Conservation (phyloP, 2,113 vertebrate genomes). For the Gadus chalcogrammus region DNA sequence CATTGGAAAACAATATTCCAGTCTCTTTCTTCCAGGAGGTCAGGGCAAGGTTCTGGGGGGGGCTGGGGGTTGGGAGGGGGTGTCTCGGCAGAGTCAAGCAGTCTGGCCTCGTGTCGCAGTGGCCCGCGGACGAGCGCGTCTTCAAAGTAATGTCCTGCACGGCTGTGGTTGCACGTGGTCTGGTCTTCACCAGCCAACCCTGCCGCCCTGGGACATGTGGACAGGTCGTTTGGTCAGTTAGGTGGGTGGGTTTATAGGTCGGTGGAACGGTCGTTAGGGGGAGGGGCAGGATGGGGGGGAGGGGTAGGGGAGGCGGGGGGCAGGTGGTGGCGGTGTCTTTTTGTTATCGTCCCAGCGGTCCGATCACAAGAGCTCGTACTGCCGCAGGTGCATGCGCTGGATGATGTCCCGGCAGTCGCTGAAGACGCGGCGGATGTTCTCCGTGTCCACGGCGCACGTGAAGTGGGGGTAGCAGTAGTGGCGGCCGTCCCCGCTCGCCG, state of each 20-base stretch:
- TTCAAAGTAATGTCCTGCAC: too few species aligned
- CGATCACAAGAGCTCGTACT: slow-evolving; percentile 96
- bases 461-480: slow-evolving; percentile 99
- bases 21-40: slow-evolving; percentile 48
- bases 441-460: slow-evolving; percentile 97
- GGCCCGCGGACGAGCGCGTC: too few species aligned
- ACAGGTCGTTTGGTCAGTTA: too few species aligned
- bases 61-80: too few species aligned
- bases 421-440: slow-evolving; percentile 99
- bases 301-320: slow-evolving; percentile 21
- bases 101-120: too few species aligned
- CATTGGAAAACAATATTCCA: slow-evolving; percentile 40
- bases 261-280: too few species aligned
- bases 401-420: slow-evolving; percentile 99
- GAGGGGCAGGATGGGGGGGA: slow-evolving; percentile 2
- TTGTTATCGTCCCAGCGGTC: slow-evolving; percentile 60
- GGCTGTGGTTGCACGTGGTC: too few species aligned
- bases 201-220: too few species aligned
- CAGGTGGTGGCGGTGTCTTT: slow-evolving; percentile 10
- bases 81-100: slow-evolving; percentile 3
- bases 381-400: slow-evolving; percentile 98
- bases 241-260: too few species aligned
- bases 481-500: slow-evolving; percentile 93
- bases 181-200: too few species aligned
- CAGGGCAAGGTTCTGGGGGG: slow-evolving; percentile 13